These are phyloP conservation scores for Maniola hyperantus DNA, from an alignment of 2,888 invertebrate species.

Conservation along the genomic window DNA sequence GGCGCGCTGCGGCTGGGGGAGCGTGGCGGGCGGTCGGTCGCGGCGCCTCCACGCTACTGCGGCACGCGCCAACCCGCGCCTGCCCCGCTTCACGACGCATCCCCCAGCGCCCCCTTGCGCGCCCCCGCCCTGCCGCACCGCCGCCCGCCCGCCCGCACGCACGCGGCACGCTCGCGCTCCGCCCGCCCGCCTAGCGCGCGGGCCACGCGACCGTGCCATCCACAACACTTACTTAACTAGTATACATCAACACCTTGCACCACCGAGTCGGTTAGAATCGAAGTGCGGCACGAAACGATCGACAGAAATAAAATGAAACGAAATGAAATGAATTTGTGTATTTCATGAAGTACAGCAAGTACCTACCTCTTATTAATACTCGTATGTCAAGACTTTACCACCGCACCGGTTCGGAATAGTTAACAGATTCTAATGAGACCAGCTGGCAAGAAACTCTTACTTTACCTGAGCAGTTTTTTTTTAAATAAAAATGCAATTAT, in stretches of 20 bases:
- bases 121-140: slow-evolving; percentile 52
- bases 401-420: too few species aligned
- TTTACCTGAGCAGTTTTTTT: too few species aligned
- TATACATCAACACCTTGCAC: background rate
- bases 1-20: slow-evolving; percentile 56
- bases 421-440: too few species aligned
- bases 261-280: background rate
- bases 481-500: too few species aligned
- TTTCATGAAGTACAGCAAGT: too few species aligned
- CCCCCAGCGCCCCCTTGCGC: slow-evolving; percentile 47
- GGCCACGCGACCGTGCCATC: slow-evolving; percentile 50
- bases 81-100: slow-evolving; percentile 59
- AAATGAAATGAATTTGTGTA: too few species aligned
- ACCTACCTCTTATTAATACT: too few species aligned
- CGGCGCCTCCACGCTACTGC: slow-evolving; percentile 80
- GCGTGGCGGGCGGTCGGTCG: slow-evolving; percentile 66
- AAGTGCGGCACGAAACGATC: background rate
- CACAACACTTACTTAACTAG: slow-evolving; percentile 27
- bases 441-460: too few species aligned
- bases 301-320: too few species aligned
- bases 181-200: slow-evolving; percentile 46
- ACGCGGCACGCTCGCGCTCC: slow-evolving; percentile 77
- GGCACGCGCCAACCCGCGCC: slow-evolving; percentile 72
- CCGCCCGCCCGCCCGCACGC: slow-evolving; percentile 63
- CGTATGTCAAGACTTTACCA: too few species aligned